Evolutionary conservation across 2,888 invertebrate genomes (phyloP).

Genomic region (Mesorhabditis sp.): DNA sequence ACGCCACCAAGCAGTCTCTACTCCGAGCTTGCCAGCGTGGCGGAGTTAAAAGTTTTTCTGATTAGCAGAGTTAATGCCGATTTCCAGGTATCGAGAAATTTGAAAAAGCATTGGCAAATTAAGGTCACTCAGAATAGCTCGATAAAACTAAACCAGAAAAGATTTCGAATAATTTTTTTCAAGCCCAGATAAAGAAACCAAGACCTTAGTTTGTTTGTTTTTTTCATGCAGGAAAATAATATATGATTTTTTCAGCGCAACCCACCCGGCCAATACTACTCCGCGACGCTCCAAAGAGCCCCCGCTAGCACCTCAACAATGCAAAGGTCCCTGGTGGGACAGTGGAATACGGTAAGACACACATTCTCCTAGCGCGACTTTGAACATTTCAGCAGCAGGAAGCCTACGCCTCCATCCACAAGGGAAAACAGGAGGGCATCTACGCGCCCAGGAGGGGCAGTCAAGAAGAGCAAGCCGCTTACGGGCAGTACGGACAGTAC

Average conservation of each 20-base stretch:
- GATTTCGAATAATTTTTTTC: no score
- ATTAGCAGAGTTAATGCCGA: no score
- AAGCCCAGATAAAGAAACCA: no score
- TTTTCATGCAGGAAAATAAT: no score
- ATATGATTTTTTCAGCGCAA: conserved; percentile 13
- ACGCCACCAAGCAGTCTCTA: conserved; percentile 37
- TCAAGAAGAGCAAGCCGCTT: conserved; percentile 18
- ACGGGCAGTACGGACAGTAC: conserved; percentile 31
- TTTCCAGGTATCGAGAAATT: no score
- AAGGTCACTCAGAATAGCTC: no score
- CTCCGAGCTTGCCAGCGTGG: conserved; percentile 40
- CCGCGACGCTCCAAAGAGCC: conserved; percentile 25
- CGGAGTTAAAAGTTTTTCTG: conserved; percentile 9
- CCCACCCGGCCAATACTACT: conserved; percentile 19
- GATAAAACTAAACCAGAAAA: no score
- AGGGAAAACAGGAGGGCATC: conserved; percentile 23
- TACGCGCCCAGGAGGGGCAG: conserved; percentile 21
- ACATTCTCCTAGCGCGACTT: conserved; percentile 3
- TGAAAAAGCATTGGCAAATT: no score
- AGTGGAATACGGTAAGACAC: conserved; percentile 9
- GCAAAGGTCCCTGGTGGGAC: conserved; percentile 12
- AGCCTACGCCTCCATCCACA: conserved; percentile 40
- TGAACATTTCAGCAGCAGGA: conserved; percentile 21
- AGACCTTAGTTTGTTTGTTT: no score
- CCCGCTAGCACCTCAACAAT: conserved; percentile 23